Evolutionary conservation across 2,797 vertebrate species (phyloP), one percentile per base, ranked within the genome.

Genomic region (Gymnoscopelus microlampas): DNA sequence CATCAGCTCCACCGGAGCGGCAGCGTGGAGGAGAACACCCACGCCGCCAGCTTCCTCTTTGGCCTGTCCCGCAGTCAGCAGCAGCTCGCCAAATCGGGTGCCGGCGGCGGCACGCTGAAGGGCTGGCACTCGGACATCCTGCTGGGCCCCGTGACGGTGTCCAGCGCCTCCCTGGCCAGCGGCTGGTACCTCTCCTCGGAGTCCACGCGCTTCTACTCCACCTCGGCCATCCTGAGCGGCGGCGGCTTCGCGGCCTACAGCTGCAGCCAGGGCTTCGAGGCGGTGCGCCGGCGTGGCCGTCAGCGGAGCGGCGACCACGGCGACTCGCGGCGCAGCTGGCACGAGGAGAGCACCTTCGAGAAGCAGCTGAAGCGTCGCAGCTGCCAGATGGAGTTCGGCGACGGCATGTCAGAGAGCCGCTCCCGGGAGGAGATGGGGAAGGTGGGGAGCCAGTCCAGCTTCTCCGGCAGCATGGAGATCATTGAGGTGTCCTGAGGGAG

Each of bases 311-410:
- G 93, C 0, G 95, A 96, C 62, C 87, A 91, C 0, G 95, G 95
- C 0, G 96, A 96, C 92, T 98, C 96, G 0, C 86, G 98, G 71
- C 87, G 97, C 23, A 98, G 97, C 89, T 99, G 98, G 97, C 98
- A 99, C 0, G 98, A 99, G 53, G 98, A 98, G 80, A 98, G 97
- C 91, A 95, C 94, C 79, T 98, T 98, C 0, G 98, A 99, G 81
- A 99, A 99, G 94, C 97, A 98, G 90, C 95, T 98, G 63, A 99
- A 98, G 75, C 92, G 96, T 2, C 91, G 97, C 8, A 98, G 96
- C 93, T 99, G 97, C 82, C 98, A 98, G 91, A 97, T 99, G 97
- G 97, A 98, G 80, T 95, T 98, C 2, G 97, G 97, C 15, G 96
- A 96, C 49, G 92, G 95, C 70, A 76, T 93, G 92, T 84, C 89